Conservation (phyloP, 2,797 vertebrate genomes). For the Scolopax bukidnonensis region DNA sequence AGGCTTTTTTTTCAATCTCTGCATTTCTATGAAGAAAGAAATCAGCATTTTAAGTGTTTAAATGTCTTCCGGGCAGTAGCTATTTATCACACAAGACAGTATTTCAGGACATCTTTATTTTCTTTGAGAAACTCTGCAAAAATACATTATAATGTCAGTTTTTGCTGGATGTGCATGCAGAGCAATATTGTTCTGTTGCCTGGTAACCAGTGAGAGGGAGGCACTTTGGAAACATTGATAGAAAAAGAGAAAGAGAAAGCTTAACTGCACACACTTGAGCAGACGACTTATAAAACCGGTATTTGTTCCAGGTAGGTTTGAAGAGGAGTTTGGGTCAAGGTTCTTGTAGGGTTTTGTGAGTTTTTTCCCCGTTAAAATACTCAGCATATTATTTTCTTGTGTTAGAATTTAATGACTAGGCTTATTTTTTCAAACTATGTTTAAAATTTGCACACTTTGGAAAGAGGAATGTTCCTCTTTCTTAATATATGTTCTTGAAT, state of each 20-base stretch:
- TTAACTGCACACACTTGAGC: conserved; percentile 26
- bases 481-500: neutral
- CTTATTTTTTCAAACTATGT: conserved; percentile 11
- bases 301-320: conserved; percentile 63
- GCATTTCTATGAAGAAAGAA: neutral
- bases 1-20: neutral
- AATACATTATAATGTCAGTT: conserved; percentile 73
- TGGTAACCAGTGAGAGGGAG: conserved; percentile 72
- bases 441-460: neutral
- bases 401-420: neutral
- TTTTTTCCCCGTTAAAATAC: neutral
- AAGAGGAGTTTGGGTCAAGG: conserved; percentile 24
- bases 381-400: neutral
- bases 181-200: conserved; percentile 74
- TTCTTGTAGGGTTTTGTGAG: neutral
- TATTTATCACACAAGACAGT: conserved; percentile 31
- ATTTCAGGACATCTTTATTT: conserved; percentile 60
- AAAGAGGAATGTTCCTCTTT: conserved; percentile 7
- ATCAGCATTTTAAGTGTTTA: neutral
- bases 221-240: conserved; percentile 34
- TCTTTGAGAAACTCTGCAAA: conserved; percentile 56
- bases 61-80: conserved; percentile 31
- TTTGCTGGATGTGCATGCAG: conserved; percentile 64
- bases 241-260: conserved; percentile 71
- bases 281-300: conserved; percentile 42